These are phyloP conservation scores for Uropsilus gracilis DNA, from an alignment of 2,113 vertebrate genomes.

Conservation along the genomic window DNA sequence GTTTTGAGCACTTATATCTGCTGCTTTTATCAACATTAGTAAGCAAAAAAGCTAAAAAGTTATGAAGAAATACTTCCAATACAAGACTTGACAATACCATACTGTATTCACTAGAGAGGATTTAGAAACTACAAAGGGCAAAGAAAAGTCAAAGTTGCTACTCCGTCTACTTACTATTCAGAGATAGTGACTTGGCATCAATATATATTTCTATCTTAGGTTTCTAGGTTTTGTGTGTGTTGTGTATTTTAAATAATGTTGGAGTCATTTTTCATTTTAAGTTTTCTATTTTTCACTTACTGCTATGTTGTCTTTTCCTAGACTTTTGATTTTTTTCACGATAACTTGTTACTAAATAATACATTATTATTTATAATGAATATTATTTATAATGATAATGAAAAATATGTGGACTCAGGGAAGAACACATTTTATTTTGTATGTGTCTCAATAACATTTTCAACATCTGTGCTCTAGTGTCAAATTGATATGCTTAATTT, in stretches of 20 bases:
- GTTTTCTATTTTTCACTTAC: constrained; percentile 6
- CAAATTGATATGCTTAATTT: constrained; percentile 15
- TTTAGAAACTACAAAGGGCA: not conserved
- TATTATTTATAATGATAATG: too few relatives aligned
- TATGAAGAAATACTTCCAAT: not conserved
- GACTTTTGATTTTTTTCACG: constrained; percentile 11
- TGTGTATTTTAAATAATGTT: constrained; percentile 26
- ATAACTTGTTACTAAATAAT: constrained; percentile 34
- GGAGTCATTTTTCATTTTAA: constrained; percentile 12
- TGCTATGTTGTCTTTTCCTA: constrained; percentile 2
- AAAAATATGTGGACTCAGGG: not conserved
- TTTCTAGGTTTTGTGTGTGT: not conserved
- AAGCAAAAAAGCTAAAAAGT: constrained; percentile 28
- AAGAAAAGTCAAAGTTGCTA: not conserved
- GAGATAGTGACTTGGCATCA: not conserved
- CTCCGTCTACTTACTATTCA: not conserved
- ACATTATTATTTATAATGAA: too few relatives aligned
- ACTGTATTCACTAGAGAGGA: not conserved
- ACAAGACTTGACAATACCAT: too few relatives aligned
- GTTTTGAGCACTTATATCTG: constrained; percentile 27
- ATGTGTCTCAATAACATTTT: not conserved
- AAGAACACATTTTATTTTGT: constrained; percentile 42
- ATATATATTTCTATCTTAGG: not conserved
- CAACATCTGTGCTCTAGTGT: not conserved
- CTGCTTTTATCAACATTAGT: not conserved